phyloP scores from a whole-genome alignment of 2,888 invertebrate species.

The Dynastes maya region DNA sequence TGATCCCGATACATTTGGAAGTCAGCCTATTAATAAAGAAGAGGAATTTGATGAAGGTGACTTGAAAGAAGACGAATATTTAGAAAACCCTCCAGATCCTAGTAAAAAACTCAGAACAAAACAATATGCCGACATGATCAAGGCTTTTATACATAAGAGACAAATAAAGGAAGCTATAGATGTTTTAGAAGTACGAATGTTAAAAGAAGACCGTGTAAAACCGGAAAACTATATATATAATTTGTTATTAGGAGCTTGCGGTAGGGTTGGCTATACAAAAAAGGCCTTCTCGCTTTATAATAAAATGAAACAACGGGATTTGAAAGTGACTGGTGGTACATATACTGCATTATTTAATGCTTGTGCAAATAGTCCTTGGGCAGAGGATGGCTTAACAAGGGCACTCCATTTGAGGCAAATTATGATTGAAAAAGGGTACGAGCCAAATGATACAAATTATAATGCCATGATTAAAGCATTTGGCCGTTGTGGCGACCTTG shows the following conservation, averaged over 20 bases:
- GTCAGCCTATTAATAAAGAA: constrained; percentile 64
- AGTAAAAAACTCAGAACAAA: constrained; percentile 74
- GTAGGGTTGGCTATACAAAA: constrained; percentile 86
- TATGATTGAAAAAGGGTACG: constrained; percentile 80
- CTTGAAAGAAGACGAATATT: constrained; percentile 75
- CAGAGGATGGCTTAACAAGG: constrained; percentile 78
- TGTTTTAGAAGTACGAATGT: constrained; percentile 84
- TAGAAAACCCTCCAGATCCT: constrained; percentile 72
- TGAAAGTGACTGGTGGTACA: constrained; percentile 80
- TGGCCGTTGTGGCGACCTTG: constrained; percentile 85
- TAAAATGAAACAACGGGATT: constrained; percentile 84
- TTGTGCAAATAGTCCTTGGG: constrained; percentile 85
- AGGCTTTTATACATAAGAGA: constrained; percentile 76
- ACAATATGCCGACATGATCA: constrained; percentile 83
- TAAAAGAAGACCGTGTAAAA: constrained; percentile 83
- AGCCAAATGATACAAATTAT: constrained; percentile 84
- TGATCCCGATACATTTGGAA: constrained; percentile 77
- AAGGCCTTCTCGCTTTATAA: constrained; percentile 89
- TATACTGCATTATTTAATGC: constrained; percentile 92
- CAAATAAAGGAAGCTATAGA: constrained; percentile 85
- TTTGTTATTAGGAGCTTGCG: constrained; percentile 88
- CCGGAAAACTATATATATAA: constrained; percentile 88
- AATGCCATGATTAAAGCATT: constrained; percentile 95
- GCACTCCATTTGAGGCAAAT: constrained; percentile 78
- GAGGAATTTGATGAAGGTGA: constrained; percentile 73